phyloP scores from a whole-genome alignment of 2,113 vertebrate species.

The Solea senegalensis region DNA sequence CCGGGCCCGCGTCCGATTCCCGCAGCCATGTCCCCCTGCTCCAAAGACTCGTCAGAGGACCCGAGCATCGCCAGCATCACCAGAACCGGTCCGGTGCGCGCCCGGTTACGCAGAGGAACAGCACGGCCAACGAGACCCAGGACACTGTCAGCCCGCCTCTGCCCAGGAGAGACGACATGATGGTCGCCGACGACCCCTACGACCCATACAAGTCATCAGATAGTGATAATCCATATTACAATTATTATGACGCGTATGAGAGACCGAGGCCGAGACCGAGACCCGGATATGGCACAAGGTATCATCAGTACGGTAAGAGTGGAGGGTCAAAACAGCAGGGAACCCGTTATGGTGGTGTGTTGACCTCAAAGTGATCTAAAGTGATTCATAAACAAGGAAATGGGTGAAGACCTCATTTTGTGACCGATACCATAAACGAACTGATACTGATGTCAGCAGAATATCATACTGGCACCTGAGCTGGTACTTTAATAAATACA shows the following conservation, averaged over 20 bases:
- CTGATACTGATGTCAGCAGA: too few species aligned
- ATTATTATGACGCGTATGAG: conserved; percentile 93
- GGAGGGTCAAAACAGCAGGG: neutral
- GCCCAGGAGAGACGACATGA: conserved; percentile 81
- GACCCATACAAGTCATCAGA: conserved; percentile 92
- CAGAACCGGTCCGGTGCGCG: conserved; percentile 25
- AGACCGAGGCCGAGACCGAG: conserved; percentile 84
- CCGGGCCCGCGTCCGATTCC: conserved; percentile 14
- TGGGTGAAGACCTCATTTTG: too few species aligned
- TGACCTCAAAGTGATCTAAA: too few species aligned
- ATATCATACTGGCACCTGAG: too few species aligned
- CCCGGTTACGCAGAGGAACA: conserved; percentile 35
- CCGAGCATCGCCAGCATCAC: conserved; percentile 56
- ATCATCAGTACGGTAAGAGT: conserved; percentile 92
- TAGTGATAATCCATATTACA: conserved; percentile 94
- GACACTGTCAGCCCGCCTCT: conserved; percentile 45
- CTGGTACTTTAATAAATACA: too few species aligned
- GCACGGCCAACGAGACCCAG: conserved; percentile 58
- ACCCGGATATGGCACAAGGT: conserved; percentile 92
- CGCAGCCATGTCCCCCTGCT: conserved; percentile 60
- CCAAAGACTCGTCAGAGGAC: conserved; percentile 62
- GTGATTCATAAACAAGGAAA: too few species aligned
- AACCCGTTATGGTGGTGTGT: too few species aligned
- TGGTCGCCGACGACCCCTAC: conserved; percentile 93
- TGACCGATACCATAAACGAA: too few species aligned